These are phyloP conservation scores for Pagetopsis macropterus DNA, from an alignment of 2,797 vertebrate genomes.

Conservation along the genomic window DNA sequence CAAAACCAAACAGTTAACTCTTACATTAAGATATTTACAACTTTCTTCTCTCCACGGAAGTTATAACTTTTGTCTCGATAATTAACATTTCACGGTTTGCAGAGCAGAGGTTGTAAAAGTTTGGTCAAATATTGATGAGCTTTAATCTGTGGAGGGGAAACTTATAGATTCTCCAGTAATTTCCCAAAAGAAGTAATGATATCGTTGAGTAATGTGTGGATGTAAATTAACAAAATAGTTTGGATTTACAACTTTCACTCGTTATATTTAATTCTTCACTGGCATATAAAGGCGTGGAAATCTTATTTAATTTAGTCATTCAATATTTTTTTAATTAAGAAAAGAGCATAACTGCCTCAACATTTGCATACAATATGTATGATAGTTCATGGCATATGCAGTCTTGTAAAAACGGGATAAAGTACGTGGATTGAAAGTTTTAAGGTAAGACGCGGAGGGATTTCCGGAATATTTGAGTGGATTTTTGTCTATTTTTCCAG, in stretches of 20 bases:
- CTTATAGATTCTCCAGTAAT: conserved; percentile 29
- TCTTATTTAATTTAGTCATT: conserved; percentile 43
- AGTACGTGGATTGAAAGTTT: conserved; percentile 16
- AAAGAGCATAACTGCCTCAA: conserved; percentile 6
- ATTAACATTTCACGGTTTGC: conserved; percentile 26
- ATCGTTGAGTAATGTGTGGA: conserved; percentile 14
- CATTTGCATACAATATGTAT: conserved; percentile 38
- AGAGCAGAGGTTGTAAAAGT: conserved; percentile 37
- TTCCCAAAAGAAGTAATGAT: conserved; percentile 15
- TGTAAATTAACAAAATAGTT: conserved; percentile 44
- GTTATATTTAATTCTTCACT: conserved; percentile 32
- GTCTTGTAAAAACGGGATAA: conserved; percentile 22
- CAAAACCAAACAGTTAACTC: conserved; percentile 12
- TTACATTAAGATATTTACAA: background rate
- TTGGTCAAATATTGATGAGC: conserved; percentile 59
- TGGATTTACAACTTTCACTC: conserved; percentile 30
- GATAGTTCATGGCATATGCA: conserved; percentile 9
- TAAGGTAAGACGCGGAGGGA: background rate
- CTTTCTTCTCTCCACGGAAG: conserved; percentile 14
- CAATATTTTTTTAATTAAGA: conserved; percentile 21
- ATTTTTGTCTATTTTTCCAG: conserved; percentile 14
- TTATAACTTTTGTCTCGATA: conserved; percentile 26
- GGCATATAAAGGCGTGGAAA: conserved; percentile 21
- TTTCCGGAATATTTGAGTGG: background rate
- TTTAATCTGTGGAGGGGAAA: conserved; percentile 38